Evolutionary conservation across 2,113 vertebrate species (phyloP).

Genomic region (Odocoileus hemionus): DNA sequence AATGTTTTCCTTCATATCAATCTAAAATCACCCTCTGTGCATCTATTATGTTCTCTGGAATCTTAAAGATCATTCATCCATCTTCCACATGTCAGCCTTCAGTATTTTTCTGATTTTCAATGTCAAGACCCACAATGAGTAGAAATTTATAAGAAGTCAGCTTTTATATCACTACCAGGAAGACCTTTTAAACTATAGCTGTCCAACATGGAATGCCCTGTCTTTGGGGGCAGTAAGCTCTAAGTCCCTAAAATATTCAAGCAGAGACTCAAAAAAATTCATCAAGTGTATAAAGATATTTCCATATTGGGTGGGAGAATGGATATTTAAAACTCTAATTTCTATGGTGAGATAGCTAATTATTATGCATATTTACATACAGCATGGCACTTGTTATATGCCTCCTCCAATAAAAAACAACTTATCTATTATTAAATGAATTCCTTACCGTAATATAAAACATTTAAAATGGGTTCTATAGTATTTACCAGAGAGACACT

Average conservation of each 20-base stretch:
- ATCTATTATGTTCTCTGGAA: not conserved
- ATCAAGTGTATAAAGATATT: slow-evolving; percentile 11
- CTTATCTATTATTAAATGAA: not conserved
- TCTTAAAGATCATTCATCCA: not conserved
- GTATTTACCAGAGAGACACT: not conserved
- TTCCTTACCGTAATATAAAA: slow-evolving; percentile 22
- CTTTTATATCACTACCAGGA: not conserved
- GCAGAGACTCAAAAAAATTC: not conserved
- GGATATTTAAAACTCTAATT: slow-evolving; percentile 16
- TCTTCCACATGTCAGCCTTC: not conserved
- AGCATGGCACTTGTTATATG: not conserved
- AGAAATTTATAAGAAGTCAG: not conserved
- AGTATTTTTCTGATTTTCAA: slow-evolving; percentile 35
- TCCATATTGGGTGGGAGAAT: not conserved
- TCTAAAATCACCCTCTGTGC: not conserved
- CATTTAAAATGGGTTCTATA: slow-evolving; percentile 26
- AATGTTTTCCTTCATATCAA: not conserved
- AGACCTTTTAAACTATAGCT: not conserved
- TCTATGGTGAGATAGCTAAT: not conserved
- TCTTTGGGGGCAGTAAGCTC: not conserved
- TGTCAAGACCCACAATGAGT: not conserved
- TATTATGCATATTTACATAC: slow-evolving; percentile 6
- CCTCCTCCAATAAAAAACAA: not conserved
- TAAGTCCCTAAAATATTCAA: slow-evolving; percentile 33
- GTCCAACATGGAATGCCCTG: not conserved